Percentiles rank a stretch among this genome's conserved stretches.
Evolutionary conservation across 1,140 invertebrate genomes (phyloP).

Genomic region (Halyomorpha halys): DNA sequence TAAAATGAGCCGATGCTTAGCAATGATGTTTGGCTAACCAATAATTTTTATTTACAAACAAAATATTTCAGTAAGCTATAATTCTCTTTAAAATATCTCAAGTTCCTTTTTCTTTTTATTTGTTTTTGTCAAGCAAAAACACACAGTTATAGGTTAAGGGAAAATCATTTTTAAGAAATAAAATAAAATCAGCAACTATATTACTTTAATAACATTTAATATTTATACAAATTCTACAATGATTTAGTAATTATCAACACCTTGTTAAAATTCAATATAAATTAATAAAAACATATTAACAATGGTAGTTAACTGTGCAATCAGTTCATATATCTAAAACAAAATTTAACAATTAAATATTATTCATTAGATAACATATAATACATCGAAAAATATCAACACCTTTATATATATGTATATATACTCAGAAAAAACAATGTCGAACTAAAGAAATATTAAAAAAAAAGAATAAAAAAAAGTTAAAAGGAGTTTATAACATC

Average conservation of each 20-base stretch:
- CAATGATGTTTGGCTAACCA: too few relatives aligned
- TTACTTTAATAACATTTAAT: slow-evolving; percentile 3
- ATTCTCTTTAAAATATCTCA: too few relatives aligned
- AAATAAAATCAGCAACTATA: too few relatives aligned
- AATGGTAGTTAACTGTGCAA: slow-evolving; percentile 9
- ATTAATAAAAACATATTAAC: slow-evolving; percentile 18
- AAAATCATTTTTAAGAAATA: too few relatives aligned
- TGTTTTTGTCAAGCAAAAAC: too few relatives aligned
- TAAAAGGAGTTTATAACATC: neutral
- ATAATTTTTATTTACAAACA: too few relatives aligned
- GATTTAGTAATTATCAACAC: slow-evolving; percentile 11
- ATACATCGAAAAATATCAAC: slow-evolving; percentile 12
- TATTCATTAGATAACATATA: slow-evolving; percentile 12
- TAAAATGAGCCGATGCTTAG: too few relatives aligned
- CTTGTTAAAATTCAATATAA: slow-evolving; percentile 18
- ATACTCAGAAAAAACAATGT: neutral
- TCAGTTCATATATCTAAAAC: slow-evolving; percentile 6
- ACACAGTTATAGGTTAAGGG: too few relatives aligned
- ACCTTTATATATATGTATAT: slow-evolving; percentile 1
- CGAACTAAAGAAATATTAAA: neutral
- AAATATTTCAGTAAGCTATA: too few relatives aligned
- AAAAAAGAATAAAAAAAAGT: neutral
- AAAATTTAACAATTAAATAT: slow-evolving; percentile 17
- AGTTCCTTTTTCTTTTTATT: too few relatives aligned
- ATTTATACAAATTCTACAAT: slow-evolving; percentile 16